A percentile compares a stretch with the other conserved stretches of the same genome.
These are phyloP conservation scores for Caenorhabditis sp. DNA, from an alignment of 2,888 invertebrate species.

Conservation along the genomic window DNA sequence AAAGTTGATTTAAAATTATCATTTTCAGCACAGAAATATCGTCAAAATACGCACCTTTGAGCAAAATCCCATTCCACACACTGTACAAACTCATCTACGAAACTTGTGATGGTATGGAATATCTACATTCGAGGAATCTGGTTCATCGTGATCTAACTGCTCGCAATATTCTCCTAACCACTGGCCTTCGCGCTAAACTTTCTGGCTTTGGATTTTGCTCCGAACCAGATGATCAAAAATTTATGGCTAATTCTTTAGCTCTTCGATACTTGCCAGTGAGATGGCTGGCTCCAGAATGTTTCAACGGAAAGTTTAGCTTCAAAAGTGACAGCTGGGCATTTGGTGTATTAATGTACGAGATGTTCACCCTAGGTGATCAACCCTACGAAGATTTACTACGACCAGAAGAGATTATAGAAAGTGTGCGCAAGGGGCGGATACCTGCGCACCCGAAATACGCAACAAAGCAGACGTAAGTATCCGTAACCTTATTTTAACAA, in stretches of 20 bases:
- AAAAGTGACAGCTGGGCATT: conserved; percentile 61
- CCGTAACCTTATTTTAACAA: not conserved
- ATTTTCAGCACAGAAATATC: conserved; percentile 19
- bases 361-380: conserved; percentile 53
- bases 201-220: conserved; percentile 60
- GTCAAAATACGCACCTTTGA: conserved; percentile 16
- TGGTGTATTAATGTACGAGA: conserved; percentile 53
- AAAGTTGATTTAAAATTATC: too few relatives aligned
- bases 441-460: conserved; percentile 53
- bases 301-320: conserved; percentile 49
- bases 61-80: conserved; percentile 29
- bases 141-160: conserved; percentile 59
- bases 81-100: conserved; percentile 54
- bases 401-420: conserved; percentile 52
- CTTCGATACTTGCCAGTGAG: conserved; percentile 49
- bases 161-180: conserved; percentile 55
- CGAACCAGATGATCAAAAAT: conserved; percentile 49
- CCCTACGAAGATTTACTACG: conserved; percentile 50
- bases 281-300: conserved; percentile 59
- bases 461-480: conserved; percentile 50
- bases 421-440: conserved; percentile 43
- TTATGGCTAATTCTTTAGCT: conserved; percentile 39
- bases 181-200: conserved; percentile 56
- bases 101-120: conserved; percentile 57
- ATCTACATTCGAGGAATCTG: conserved; percentile 51